These are phyloP conservation scores for Thamnophis sirtalis DNA, from an alignment of 2,113 vertebrate genomes.

Conservation along the genomic window DNA sequence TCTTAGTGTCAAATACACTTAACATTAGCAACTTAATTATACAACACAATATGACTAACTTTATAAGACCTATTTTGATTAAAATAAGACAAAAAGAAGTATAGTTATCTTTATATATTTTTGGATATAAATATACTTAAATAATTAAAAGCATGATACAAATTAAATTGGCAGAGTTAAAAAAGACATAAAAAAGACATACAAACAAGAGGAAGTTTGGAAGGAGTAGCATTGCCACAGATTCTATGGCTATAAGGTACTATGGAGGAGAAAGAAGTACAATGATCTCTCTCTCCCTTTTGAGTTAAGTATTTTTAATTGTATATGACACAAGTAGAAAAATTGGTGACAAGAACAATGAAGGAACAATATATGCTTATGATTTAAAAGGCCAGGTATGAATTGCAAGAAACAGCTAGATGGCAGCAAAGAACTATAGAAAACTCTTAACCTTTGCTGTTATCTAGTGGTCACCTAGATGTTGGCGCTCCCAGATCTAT, in stretches of 20 bases:
- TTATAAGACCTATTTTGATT: neutral
- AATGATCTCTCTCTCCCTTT: neutral
- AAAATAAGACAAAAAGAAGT: neutral
- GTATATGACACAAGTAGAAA: neutral
- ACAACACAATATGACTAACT: neutral
- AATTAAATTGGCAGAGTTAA: neutral
- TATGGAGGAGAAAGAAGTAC: neutral
- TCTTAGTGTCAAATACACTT: neutral
- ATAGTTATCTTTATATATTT: neutral
- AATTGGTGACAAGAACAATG: neutral
- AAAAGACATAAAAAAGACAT: neutral
- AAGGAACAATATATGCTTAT: neutral
- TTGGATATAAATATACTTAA: neutral
- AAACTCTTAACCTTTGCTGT: neutral
- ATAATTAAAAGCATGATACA: neutral
- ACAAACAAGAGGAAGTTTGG: neutral
- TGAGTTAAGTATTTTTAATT: neutral
- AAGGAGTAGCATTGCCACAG: neutral
- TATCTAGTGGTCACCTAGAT: neutral
- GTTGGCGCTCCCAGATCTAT: neutral
- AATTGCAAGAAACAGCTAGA: neutral
- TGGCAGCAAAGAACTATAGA: neutral
- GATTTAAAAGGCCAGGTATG: neutral
- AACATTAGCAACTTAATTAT: neutral
- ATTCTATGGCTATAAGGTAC: neutral